phyloP scores from a whole-genome alignment of 2,113 vertebrate genomes.

The Nothocercus julius region DNA sequence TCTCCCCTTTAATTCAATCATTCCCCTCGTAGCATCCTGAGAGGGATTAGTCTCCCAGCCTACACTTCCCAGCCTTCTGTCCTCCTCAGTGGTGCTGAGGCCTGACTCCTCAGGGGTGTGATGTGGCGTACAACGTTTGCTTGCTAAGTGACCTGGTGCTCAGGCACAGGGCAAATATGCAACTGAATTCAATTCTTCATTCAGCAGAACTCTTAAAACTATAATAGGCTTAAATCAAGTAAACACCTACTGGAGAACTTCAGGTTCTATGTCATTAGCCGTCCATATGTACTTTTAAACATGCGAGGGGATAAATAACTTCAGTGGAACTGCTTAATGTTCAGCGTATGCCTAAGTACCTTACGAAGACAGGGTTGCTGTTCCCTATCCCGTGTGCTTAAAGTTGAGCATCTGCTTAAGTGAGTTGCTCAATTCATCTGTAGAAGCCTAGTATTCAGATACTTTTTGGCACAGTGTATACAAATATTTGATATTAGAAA shows the following conservation, averaged over 20 bases:
- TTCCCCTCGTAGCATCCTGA: neutral
- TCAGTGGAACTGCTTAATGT: neutral
- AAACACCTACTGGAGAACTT: neutral
- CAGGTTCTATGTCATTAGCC: neutral
- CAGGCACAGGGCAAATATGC: neutral
- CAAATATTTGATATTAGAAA: neutral
- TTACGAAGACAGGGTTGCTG: neutral
- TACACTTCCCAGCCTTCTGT: neutral
- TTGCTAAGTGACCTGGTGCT: neutral
- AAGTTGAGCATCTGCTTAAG: neutral
- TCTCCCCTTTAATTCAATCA: neutral
- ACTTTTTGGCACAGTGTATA: neutral
- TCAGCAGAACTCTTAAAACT: neutral
- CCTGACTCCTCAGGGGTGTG: neutral
- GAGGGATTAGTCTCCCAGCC: neutral
- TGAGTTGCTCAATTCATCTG: neutral
- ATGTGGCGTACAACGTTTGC: neutral
- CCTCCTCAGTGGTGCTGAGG: neutral
- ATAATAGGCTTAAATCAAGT: neutral
- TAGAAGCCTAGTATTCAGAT: neutral
- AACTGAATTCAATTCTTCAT: constrained; percentile 8
- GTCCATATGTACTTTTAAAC: neutral
- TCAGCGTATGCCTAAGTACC: neutral
- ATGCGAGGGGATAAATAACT: neutral
- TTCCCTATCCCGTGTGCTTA: neutral